A percentile compares a stretch with the other conserved stretches of the same genome.
phyloP scores from a whole-genome alignment of 2,888 invertebrate species.

The Dynastes hyllus region DNA sequence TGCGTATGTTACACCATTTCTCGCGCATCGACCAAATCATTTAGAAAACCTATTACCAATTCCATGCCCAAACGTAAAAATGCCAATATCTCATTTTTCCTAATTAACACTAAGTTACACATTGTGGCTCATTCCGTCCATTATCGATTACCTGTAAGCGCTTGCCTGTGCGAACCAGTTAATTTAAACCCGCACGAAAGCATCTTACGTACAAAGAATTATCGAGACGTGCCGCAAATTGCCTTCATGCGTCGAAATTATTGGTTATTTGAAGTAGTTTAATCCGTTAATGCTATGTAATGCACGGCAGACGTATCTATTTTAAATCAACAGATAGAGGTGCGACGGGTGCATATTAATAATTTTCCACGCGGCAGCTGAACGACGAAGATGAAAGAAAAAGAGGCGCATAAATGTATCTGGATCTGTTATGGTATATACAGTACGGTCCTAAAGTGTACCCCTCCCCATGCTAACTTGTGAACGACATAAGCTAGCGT shows the following conservation, averaged over 20 bases:
- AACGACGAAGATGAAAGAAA: not conserved
- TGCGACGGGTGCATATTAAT: constrained; percentile 22
- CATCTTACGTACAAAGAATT: constrained; percentile 16
- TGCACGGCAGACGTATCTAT: not conserved
- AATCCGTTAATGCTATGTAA: constrained; percentile 19
- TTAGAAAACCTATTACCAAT: no score
- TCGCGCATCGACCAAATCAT: no score
- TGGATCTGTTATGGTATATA: no score
- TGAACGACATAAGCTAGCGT: no score
- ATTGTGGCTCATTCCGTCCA: not conserved
- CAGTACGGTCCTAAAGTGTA: no score
- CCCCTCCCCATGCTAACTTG: no score
- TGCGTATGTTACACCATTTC: no score
- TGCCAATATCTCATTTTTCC: not conserved
- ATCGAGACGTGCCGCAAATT: constrained; percentile 13
- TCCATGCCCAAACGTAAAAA: no score
- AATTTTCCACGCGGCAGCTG: constrained; percentile 21
- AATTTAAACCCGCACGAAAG: constrained; percentile 8
- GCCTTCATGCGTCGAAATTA: constrained; percentile 15
- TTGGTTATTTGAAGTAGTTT: constrained; percentile 23
- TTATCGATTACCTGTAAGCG: constrained; percentile 10
- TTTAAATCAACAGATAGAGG: constrained; percentile 22
- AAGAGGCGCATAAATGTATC: not conserved
- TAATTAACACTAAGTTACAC: not conserved
- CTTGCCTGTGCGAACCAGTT: not conserved